Evolutionary conservation across 2,888 invertebrate genomes (phyloP).

Genomic region (Rhingia rostrata): DNA sequence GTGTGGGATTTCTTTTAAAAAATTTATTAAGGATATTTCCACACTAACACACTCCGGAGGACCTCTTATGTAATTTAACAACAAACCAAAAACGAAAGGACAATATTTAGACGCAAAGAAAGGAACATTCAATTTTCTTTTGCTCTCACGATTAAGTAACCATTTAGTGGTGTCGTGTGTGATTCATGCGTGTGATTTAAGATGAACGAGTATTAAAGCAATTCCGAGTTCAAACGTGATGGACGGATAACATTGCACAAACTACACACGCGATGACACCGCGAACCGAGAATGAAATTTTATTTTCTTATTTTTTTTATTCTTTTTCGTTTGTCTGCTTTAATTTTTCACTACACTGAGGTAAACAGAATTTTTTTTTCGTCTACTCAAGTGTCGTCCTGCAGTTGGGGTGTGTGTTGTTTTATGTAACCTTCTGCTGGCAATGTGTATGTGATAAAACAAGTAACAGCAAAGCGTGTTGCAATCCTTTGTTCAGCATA

Average conservation of each 20-base stretch:
- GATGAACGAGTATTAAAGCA: slow-evolving; percentile 36
- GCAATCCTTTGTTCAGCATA: slow-evolving; percentile 67
- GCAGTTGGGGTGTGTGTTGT: slow-evolving; percentile 52
- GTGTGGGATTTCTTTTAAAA: slow-evolving; percentile 42
- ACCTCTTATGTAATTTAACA: slow-evolving; percentile 56
- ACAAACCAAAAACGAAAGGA: slow-evolving; percentile 3
- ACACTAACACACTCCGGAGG: slow-evolving; percentile 26
- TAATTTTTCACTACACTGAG: slow-evolving; percentile 24
- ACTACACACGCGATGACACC: slow-evolving; percentile 55
- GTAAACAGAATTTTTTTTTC: slow-evolving; percentile 38
- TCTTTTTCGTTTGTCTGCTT: slow-evolving; percentile 13
- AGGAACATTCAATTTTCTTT: slow-evolving; percentile 38
- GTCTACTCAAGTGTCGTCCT: slow-evolving; percentile 31
- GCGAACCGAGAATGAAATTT: slow-evolving; percentile 5
- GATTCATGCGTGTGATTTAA: slow-evolving; percentile 53
- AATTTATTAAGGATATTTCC: slow-evolving; percentile 60
- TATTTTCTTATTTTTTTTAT: not conserved
- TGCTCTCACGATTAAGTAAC: slow-evolving; percentile 63
- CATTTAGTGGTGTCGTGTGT: slow-evolving; percentile 52
- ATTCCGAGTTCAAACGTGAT: slow-evolving; percentile 46
- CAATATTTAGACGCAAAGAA: not conserved
- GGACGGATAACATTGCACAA: slow-evolving; percentile 61
- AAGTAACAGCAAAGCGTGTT: slow-evolving; percentile 63
- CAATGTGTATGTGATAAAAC: slow-evolving; percentile 44
- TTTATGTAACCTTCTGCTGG: slow-evolving; percentile 68